A percentile compares a stretch with the other conserved stretches of the same genome.
These are phyloP conservation scores for Xenopus tropicalis DNA, from an alignment of 2,113 vertebrate genomes.

Conservation along the genomic window UCB_Xtro_10.0 CM004448.2:62563001-62563500, in stretches of 20 bases:
- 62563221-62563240: conserved; percentile 6
- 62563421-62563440: too few species aligned
- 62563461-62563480: too few species aligned
- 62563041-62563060: conserved; percentile 27
- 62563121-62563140: conserved; percentile 22
- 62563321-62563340: neutral
- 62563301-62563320: neutral
- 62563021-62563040: conserved; percentile 2
- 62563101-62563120: conserved; percentile 32
- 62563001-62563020: conserved; percentile 24
- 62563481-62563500: too few species aligned
- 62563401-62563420: too few species aligned
- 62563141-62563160: conserved; percentile 15
- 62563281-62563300: neutral
- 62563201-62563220: conserved; percentile 22
- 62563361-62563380: too few species aligned
- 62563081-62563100: conserved; percentile 7
- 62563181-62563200: neutral
- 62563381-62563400: too few species aligned
- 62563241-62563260: conserved; percentile 10
- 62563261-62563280: neutral
- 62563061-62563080: conserved; percentile 18
- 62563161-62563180: conserved; percentile 12
- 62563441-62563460: too few species aligned
- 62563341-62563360: too few species aligned